These are phyloP conservation scores for Gymnopithys bicolor DNA, from an alignment of 2,797 vertebrate genomes.

Conservation along the genomic window DNA sequence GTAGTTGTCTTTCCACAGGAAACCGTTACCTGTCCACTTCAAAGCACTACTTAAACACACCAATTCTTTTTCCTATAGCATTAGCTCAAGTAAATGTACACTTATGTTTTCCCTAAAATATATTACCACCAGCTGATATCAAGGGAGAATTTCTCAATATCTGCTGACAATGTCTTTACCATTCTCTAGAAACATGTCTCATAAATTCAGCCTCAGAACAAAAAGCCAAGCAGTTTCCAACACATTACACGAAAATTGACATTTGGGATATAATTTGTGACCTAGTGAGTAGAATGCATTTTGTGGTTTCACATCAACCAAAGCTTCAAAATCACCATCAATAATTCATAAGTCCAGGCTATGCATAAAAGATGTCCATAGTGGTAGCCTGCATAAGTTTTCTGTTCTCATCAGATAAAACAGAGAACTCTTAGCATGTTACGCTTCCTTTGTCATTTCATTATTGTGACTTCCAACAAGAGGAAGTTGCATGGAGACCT, in stretches of 20 bases:
- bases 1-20: neutral
- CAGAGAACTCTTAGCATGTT: neutral
- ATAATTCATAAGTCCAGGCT: constrained; percentile 19
- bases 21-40: neutral
- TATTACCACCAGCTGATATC: neutral
- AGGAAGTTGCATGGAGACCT: neutral
- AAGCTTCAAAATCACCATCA: neutral
- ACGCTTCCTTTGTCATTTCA: neutral
- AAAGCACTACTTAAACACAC: neutral
- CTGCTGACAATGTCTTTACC: neutral
- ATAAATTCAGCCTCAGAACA: neutral
- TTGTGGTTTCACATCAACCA: neutral
- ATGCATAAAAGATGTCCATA: neutral
- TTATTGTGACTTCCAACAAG: neutral
- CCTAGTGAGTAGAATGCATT: neutral
- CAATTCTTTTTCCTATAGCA: neutral
- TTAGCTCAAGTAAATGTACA: neutral
- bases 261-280: neutral
- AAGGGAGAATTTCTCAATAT: neutral
- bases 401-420: neutral
- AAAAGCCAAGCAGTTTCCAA: constrained; percentile 14
- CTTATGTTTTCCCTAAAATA: neutral
- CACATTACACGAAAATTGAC: neutral
- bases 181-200: neutral
- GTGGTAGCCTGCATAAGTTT: neutral